Evolutionary conservation across 2,113 vertebrate genomes (phyloP).

Genomic region (Lichenostomus cassidix): DNA sequence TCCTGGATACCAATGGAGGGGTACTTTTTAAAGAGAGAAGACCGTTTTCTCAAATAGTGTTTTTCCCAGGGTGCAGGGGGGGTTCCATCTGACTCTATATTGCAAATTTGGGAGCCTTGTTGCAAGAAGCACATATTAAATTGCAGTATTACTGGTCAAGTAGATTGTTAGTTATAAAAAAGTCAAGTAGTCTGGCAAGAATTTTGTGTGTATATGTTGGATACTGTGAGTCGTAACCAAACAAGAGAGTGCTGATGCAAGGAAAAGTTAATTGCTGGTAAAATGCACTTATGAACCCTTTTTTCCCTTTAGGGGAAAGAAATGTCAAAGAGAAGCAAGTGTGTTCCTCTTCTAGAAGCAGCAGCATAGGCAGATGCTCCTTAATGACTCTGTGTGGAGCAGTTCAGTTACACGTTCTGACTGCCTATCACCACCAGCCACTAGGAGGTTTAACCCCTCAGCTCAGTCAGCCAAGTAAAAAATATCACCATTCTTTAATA

Average conservation of each 20-base stretch:
- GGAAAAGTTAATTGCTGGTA: conserved; percentile 15
- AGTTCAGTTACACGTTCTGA: background rate
- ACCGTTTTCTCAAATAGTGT: background rate
- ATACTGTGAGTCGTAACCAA: background rate
- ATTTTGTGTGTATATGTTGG: background rate
- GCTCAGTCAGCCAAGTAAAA: conserved; percentile 7
- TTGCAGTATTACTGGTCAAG: background rate
- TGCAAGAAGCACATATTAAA: background rate
- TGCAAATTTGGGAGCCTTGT: background rate
- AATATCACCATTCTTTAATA: background rate
- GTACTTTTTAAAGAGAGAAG: background rate
- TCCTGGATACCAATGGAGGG: background rate
- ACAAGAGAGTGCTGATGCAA: background rate
- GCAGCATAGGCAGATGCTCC: background rate
- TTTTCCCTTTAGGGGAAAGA: background rate
- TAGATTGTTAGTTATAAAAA: background rate
- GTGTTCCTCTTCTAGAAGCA: background rate
- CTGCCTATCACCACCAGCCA: background rate
- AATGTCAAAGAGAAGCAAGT: background rate
- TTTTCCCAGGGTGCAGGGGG: background rate
- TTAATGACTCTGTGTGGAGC: background rate
- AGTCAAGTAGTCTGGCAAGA: background rate
- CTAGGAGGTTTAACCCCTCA: background rate
- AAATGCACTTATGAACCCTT: background rate
- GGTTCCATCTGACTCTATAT: background rate